Evolutionary conservation across 1,140 invertebrate species (phyloP).

Genomic region (Muscidifurax raptorellus): DNA sequence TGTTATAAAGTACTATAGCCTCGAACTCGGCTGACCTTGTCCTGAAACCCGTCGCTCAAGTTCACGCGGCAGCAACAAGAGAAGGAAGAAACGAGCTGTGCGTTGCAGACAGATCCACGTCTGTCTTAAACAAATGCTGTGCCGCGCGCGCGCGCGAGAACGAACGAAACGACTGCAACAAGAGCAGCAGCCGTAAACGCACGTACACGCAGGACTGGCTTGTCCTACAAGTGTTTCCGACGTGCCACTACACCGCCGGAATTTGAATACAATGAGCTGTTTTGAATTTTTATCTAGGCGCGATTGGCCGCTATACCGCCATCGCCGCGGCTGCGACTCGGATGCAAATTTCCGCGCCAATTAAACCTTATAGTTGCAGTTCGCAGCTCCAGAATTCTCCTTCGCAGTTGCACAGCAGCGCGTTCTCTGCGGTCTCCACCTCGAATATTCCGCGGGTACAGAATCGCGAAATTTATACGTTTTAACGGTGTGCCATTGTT

Average conservation of each 20-base stretch:
- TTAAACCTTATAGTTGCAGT: constrained; percentile 66
- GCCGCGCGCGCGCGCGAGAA: not conserved
- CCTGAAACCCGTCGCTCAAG: constrained; percentile 5
- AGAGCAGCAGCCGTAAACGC: constrained; percentile 49
- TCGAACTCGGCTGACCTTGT: not conserved
- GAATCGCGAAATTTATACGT: not conserved
- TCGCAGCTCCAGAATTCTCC: not conserved
- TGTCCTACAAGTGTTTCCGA: constrained; percentile 69
- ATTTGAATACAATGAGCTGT: constrained; percentile 74
- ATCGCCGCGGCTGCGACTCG: constrained; percentile 45
- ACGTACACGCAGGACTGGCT: constrained; percentile 52
- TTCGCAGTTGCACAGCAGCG: not conserved
- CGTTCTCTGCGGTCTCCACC: not conserved
- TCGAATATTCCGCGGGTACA: not conserved
- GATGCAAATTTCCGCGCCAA: constrained; percentile 70
- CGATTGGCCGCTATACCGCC: constrained; percentile 61
- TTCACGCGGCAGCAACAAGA: not conserved
- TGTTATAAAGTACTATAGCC: too few species aligned
- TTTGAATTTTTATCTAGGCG: constrained; percentile 72
- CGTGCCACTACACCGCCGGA: constrained; percentile 59
- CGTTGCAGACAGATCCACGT: constrained; percentile 49
- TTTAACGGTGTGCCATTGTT: not conserved
- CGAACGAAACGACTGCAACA: constrained; percentile 50
- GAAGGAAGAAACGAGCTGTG: constrained; percentile 22
- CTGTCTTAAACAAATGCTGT: not conserved